Base-by-base conservation (phyloP, 2,797 vertebrate species). In the Rhynchotus rufescens region DNA sequence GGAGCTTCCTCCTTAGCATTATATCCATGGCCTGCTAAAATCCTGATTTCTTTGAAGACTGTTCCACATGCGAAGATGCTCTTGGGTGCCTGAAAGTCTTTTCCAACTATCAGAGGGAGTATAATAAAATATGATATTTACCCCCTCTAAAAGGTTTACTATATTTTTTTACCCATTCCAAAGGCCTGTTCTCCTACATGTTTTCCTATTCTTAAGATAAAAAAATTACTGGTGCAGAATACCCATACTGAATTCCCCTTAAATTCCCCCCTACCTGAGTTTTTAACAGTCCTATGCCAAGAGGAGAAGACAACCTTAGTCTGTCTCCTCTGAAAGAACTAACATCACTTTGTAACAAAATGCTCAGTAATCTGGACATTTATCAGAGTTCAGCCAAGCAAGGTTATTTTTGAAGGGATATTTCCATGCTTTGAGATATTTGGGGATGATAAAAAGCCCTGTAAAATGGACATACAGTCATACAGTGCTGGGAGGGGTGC, bases 381-480 rank as follows among this genome's bases (percentile, higher is more conserved):
- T 83, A 22, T 67, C 0, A 1, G 11, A 9, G 30, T 88, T 92
- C 54, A 71, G 44, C 17, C 23, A 80, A 77, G 57, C 54, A 13
- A 66, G 23, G 42, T 36, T 12, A 28, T 67, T 89, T 61, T 68
- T 60, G 61, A 51, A 65, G 45, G 66, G 61, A 22, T 45, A 16
- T 60, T 61, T 88, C 66, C 34, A 15, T 22, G 8, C n/a, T 86
- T 66, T 77, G 36, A 23, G 49, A 25, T 52, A 28, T 52, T 52
- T 52, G 28, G 52, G 28, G 28, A 44, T 56, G 15, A 51, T 40
- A n/a, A 68, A 5, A 47, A 80, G 59, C 73, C 57, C 42, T 59
- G 64, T 81, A 86, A 91, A 89, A 60, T 79, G 81, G 80, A 65
- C 4, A 12, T 84, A 69, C 56, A 60, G 10, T 85, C 71, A 81